A percentile compares a stretch with the other conserved stretches of the same genome.
Conservation (phyloP, 2,113 vertebrate species). For the Myotis yumanensis region DNA sequence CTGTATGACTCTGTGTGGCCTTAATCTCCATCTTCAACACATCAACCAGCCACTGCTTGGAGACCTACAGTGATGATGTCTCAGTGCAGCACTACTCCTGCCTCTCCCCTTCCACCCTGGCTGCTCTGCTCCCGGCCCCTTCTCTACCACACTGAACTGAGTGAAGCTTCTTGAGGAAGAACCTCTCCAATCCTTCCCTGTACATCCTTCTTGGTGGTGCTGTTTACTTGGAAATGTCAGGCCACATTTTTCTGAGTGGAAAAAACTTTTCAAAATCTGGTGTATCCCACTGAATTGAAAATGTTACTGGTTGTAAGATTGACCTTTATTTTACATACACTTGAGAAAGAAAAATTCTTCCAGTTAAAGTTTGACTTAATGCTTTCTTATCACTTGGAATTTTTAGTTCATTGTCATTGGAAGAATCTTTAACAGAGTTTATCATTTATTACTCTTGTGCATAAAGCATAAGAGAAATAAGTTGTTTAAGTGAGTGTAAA, state of each 20-base stretch:
- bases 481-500: neutral
- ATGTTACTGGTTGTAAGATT: neutral
- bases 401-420: neutral
- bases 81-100: rapidly evolving
- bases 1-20: too few relatives aligned
- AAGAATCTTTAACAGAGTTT: neutral
- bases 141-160: neutral
- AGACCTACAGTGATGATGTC: neutral
- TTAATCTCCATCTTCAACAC: neutral
- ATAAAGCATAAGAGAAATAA: neutral
- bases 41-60: neutral
- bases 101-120: rapidly evolving
- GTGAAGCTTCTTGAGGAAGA: neutral
- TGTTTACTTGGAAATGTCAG: neutral
- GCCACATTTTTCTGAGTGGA: neutral
- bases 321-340: neutral
- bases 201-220: neutral
- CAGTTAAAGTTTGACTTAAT: neutral
- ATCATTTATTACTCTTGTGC: neutral
- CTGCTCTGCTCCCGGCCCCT: rapidly evolving
- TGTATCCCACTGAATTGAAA: neutral
- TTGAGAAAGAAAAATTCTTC: neutral
- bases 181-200: neutral
- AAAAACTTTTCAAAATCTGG: neutral
- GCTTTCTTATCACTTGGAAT: neutral